Evolutionary conservation across 2,113 vertebrate species (phyloP).

Genomic region (Numida meleagris): DNA sequence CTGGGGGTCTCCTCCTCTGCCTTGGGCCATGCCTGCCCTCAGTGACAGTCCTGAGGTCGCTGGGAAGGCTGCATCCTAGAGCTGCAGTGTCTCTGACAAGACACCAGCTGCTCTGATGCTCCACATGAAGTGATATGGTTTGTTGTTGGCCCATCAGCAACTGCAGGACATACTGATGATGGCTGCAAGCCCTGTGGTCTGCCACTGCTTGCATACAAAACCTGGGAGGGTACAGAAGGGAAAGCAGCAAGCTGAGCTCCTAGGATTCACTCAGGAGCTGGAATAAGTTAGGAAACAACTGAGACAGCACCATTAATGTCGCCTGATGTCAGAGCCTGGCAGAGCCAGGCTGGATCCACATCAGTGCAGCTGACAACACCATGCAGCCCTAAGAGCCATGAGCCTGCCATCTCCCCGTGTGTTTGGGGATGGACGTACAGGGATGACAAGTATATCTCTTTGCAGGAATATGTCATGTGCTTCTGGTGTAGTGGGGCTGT

Average conservation of each 20-base stretch:
- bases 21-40: background rate
- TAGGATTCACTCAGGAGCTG: background rate
- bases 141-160: background rate
- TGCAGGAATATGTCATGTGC: slow-evolving; percentile 89
- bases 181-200: background rate
- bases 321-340: background rate
- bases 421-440: slow-evolving; percentile 61
- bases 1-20: background rate
- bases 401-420: accelerated
- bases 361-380: accelerated
- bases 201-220: background rate
- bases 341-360: background rate
- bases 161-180: accelerated
- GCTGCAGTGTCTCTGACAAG: background rate
- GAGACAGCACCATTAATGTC: background rate
- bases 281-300: background rate
- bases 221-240: background rate
- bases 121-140: background rate
- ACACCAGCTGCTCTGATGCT: background rate
- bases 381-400: accelerated
- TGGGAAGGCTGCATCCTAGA: background rate
- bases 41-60: background rate
- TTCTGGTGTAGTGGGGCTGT: slow-evolving; percentile 87
- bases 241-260: background rate
- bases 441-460: slow-evolving; percentile 91